Conservation (phyloP, 2,797 vertebrate species). For the Tangara arthus region DNA sequence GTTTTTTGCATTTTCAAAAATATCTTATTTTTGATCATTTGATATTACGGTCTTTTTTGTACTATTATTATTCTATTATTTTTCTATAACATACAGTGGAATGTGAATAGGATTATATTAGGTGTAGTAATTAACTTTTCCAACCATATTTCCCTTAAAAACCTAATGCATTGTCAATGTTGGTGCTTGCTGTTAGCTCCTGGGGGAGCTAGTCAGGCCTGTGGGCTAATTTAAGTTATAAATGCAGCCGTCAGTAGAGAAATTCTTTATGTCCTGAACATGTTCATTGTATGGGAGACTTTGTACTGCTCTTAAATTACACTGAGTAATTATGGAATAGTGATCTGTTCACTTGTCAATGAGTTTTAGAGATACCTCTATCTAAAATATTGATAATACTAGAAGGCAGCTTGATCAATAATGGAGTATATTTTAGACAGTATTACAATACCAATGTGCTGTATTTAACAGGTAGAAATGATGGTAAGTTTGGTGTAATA, state of each 20-base stretch:
- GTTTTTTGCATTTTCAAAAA: slow-evolving; percentile 74
- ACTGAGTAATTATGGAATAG: not conserved
- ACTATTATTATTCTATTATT: slow-evolving; percentile 32
- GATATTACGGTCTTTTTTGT: slow-evolving; percentile 48
- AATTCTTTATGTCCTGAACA: not conserved
- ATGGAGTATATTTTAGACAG: not conserved
- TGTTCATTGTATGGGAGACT: not conserved
- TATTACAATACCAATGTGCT: not conserved
- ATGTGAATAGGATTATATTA: not conserved
- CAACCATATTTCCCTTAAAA: not conserved
- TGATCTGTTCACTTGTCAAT: not conserved
- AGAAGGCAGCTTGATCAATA: not conserved
- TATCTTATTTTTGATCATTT: slow-evolving; percentile 66
- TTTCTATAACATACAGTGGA: slow-evolving; percentile 12
- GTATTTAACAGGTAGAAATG: not conserved
- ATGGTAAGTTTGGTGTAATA: not conserved
- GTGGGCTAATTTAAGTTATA: not conserved
- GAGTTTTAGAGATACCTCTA: not conserved
- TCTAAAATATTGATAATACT: not conserved
- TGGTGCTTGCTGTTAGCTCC: not conserved
- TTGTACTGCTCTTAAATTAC: not conserved
- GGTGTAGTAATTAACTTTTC: not conserved
- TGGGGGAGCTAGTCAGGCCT: not conserved
- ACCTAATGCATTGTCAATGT: not conserved
- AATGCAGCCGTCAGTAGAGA: not conserved